Evolutionary conservation across 2,113 vertebrate genomes (phyloP).

Genomic region (Archilochus colubris): DNA sequence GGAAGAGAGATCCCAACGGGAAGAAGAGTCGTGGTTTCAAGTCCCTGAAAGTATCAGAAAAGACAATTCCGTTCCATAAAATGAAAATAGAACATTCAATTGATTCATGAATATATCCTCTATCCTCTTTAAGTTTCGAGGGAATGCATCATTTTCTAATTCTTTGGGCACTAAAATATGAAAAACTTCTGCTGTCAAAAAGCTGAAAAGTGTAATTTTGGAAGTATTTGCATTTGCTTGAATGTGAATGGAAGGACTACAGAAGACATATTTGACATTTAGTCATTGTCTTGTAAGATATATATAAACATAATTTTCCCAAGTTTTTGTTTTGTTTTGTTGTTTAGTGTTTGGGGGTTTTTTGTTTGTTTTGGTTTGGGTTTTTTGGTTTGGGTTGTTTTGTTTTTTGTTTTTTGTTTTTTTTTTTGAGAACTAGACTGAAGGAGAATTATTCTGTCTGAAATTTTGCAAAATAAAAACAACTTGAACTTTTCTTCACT

Average conservation of each 20-base stretch:
- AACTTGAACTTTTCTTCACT: not conserved
- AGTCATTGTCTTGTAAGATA: not conserved
- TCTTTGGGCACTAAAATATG: not conserved
- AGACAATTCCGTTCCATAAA: not conserved
- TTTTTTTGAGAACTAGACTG: not conserved
- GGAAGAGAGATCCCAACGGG: fast-evolving
- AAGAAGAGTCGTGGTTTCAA: not conserved
- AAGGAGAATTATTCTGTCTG: not conserved
- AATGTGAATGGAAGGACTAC: not conserved
- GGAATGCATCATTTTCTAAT: not conserved
- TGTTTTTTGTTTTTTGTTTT: too few relatives aligned
- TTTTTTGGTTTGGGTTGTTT: too few relatives aligned
- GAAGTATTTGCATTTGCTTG: not conserved
- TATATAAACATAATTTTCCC: not conserved
- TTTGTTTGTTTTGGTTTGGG: too few relatives aligned
- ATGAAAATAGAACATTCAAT: not conserved
- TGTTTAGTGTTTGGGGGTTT: too few relatives aligned
- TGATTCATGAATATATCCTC: not conserved
- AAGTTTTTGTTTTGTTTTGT: too few relatives aligned
- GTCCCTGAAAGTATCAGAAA: not conserved
- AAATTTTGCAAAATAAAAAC: not conserved
- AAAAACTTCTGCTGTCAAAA: not conserved
- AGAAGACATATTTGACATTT: not conserved
- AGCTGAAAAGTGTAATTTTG: not conserved
- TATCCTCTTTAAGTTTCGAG: not conserved